phyloP scores from a whole-genome alignment of 2,113 vertebrate genomes.

The Anhinga anhinga region DNA sequence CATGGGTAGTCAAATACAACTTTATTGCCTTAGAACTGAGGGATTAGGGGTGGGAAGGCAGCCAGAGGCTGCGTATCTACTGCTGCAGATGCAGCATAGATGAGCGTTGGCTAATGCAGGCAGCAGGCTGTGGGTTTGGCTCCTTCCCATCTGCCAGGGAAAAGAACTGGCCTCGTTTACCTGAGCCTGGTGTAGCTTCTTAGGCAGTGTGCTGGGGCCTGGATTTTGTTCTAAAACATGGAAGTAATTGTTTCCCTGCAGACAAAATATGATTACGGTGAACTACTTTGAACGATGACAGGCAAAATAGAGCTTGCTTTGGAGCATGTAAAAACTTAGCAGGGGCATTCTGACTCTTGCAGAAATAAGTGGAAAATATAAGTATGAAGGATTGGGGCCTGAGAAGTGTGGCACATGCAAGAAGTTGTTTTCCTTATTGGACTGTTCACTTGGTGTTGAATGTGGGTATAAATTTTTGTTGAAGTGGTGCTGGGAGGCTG shows the following conservation, averaged over 20 bases:
- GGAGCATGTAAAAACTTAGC: not conserved
- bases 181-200: not conserved
- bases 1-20: not conserved
- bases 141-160: not conserved
- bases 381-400: not conserved
- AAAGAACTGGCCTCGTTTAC: not conserved
- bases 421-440: not conserved
- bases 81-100: not conserved
- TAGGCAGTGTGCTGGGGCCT: not conserved
- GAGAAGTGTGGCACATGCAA: rapidly evolving
- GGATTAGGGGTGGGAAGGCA: not conserved
- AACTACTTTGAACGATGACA: not conserved
- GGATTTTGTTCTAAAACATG: not conserved
- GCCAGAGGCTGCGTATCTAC: no score
- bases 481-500: not conserved
- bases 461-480: not conserved
- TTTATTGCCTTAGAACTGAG: not conserved
- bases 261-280: not conserved
- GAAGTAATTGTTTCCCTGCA: not conserved
- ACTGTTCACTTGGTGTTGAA: not conserved
- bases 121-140: not conserved
- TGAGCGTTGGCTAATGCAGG: not conserved
- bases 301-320: not conserved
- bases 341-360: not conserved
- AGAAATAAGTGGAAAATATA: not conserved